A percentile compares a stretch with the other conserved stretches of the same genome.
Evolutionary conservation across 1,140 invertebrate species (phyloP).

Genomic region (Nephila pilipes): DNA sequence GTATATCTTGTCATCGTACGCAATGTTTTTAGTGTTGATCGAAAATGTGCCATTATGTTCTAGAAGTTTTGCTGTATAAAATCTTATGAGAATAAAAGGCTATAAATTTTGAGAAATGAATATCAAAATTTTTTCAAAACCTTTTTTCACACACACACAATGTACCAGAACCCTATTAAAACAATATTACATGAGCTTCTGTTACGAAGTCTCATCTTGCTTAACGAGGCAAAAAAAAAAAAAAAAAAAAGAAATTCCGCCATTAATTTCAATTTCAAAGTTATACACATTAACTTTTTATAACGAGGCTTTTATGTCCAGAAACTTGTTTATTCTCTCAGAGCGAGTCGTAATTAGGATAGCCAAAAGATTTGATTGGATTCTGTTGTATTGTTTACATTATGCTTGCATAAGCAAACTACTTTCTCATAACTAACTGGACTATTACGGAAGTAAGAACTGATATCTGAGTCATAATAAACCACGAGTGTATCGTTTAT

Average conservation of each 20-base stretch:
- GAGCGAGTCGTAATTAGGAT: background rate
- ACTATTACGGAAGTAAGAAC: conserved; percentile 21
- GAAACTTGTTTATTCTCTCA: background rate
- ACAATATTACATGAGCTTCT: background rate
- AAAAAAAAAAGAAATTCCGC: no score
- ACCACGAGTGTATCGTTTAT: background rate
- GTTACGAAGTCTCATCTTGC: background rate
- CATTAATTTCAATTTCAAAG: conserved; percentile 1
- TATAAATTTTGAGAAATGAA: no score
- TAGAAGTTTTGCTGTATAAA: no score
- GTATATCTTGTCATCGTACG: no score
- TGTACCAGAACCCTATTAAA: background rate
- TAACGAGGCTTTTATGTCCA: background rate
- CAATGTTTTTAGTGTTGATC: no score
- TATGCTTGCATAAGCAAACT: conserved; percentile 7
- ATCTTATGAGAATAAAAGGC: no score
- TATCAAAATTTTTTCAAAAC: no score
- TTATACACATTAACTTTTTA: conserved; percentile 15
- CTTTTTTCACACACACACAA: background rate
- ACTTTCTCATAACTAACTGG: conserved; percentile 30
- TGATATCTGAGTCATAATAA: conserved; percentile 18
- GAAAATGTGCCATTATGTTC: no score
- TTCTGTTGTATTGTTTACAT: background rate
- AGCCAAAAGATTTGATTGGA: background rate
- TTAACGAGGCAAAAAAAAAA: background rate